Evolutionary conservation across 1,140 invertebrate species (phyloP), one percentile per base, ranked within the genome.

Genomic region (Sarcophaga bullata): DNA sequence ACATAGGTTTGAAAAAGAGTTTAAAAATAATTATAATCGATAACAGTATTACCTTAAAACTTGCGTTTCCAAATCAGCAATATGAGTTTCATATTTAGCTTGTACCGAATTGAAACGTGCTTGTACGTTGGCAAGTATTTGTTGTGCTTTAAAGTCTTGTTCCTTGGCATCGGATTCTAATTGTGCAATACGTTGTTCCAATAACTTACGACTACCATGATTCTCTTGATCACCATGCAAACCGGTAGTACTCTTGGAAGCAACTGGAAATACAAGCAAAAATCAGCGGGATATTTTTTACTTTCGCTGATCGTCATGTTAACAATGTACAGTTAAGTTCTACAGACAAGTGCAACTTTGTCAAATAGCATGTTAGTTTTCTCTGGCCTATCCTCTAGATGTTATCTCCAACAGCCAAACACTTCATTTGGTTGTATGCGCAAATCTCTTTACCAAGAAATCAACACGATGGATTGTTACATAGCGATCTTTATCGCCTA

Each of bases 21-120:
- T n/a, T n/a, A n/a, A n/a, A 25, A 15, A 72, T 2, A 25, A 0
- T 78, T 19, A 19, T 15, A 19, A 8, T 62, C 52, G 13, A 58
- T 9, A 15, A 54, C 81, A 52, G 50, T 9, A 68, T 85, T 81
- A 90, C 89, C 88, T 92, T 86, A 93, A 90, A 9, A 94, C 91
- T 84, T 94, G 93, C 15, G 93, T 91, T 87, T 95, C 94, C 1
- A 96, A 90, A 76, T 95, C 95, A 47, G 92, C 92, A 54, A 96
- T 94, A 84, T 95, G 94, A 37, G 91, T 92, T 81, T 95, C 93
- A 85, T 96, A 95, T 85, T 95, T 95, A 76, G 92, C 91, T 86
- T 94, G 95, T 91, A 95, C 94, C 68, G 94, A 93, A n/a, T 92
- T 92, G 86, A 95, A 95, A 84, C 94, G 94, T 50, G 93, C 93